Conservation (phyloP, 2,797 vertebrate genomes). For the Lepus townsendii region DNA sequence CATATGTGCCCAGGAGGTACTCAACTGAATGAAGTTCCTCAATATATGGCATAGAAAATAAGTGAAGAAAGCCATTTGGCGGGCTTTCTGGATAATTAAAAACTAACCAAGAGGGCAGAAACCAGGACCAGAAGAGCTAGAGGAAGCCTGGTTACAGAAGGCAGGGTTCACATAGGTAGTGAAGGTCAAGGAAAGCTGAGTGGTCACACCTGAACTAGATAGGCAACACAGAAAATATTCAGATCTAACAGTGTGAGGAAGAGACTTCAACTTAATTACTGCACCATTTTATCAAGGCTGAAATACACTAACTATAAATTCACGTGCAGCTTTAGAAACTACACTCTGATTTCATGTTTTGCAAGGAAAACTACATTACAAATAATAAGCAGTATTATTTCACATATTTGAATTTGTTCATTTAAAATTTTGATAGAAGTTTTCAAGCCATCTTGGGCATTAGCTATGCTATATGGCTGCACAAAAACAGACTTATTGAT, state of each 20-base stretch:
- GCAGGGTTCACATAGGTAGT: neutral
- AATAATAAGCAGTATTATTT: constrained; percentile 49
- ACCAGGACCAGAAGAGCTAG: neutral
- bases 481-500: neutral
- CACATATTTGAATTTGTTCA: neutral
- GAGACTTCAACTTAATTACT: constrained; percentile 19
- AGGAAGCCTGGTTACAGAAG: neutral
- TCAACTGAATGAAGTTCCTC: constrained; percentile 2
- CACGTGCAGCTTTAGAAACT: neutral
- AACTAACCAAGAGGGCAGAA: neutral
- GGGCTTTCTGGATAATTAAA: neutral
- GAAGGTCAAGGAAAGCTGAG: neutral
- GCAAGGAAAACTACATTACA: neutral
- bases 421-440: constrained; percentile 5
- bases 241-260: neutral
- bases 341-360: constrained; percentile 6
- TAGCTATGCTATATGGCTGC: neutral
- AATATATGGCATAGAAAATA: constrained; percentile 31
- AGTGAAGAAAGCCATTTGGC: neutral
- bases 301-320: neutral
- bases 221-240: neutral
- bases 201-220: neutral
- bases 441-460: neutral
- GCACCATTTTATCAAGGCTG: neutral
- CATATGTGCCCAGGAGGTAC: neutral